phyloP scores from a whole-genome alignment of 2,888 invertebrate genomes.

The Zygogramma bicolorata region DNA sequence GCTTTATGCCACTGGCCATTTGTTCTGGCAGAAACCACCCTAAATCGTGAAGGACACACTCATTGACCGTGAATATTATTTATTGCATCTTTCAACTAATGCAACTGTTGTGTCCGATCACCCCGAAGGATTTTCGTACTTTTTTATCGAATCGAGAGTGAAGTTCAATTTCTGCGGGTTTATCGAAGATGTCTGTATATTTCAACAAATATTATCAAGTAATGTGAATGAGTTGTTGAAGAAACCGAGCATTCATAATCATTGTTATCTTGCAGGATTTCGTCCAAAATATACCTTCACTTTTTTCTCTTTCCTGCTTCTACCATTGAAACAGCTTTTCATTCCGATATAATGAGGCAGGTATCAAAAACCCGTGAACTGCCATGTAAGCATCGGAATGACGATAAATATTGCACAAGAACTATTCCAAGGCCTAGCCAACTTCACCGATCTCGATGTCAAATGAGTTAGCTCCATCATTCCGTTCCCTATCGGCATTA shows the following conservation, averaged over 20 bases:
- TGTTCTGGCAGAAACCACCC: constrained; percentile 1
- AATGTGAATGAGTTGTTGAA: no score
- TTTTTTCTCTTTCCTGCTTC: no score
- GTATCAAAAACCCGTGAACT: not conserved
- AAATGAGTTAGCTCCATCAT: constrained; percentile 39
- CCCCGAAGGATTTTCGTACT: not conserved
- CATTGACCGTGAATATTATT: constrained; percentile 12
- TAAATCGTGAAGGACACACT: constrained; percentile 7
- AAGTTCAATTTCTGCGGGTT: no score
- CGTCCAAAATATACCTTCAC: no score
- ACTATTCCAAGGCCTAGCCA: not conserved
- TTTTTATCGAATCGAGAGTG: not conserved
- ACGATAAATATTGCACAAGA: not conserved
- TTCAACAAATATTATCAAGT: no score
- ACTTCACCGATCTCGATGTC: constrained; percentile 25
- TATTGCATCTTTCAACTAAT: constrained; percentile 4
- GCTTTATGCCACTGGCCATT: not conserved
- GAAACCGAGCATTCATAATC: no score
- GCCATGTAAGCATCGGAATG: not conserved
- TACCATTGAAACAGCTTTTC: no score
- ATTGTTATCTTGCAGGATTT: no score
- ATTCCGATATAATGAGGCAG: no score
- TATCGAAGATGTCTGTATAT: no score
- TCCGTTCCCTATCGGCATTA: constrained; percentile 47
- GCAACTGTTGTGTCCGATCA: constrained; percentile 6